Percentiles rank a stretch among this genome's conserved stretches.
These are phyloP conservation scores for Alligator sinensis DNA, from an alignment of 2,113 vertebrate genomes.

Conservation along the genomic window DNA sequence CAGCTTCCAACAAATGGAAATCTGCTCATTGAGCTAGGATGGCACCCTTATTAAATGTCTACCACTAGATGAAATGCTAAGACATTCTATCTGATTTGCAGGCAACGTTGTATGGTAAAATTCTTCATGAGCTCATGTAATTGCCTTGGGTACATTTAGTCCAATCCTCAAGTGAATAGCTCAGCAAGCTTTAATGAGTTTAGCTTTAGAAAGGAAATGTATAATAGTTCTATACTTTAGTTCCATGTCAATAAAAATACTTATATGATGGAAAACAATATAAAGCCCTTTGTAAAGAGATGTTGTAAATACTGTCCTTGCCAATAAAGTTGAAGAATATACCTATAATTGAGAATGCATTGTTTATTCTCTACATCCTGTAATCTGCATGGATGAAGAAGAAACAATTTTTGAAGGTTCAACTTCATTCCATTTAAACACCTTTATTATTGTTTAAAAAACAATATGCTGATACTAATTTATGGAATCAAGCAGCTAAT, in stretches of 20 bases:
- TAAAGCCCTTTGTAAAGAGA: not conserved
- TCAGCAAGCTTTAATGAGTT: not conserved
- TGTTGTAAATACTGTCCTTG: not conserved
- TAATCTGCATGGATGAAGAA: not conserved
- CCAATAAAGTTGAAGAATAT: not conserved
- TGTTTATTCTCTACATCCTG: not conserved
- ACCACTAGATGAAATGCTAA: not conserved
- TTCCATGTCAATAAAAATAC: not conserved
- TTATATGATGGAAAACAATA: not conserved
- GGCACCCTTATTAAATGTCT: not conserved
- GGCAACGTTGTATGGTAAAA: not conserved
- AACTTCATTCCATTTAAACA: not conserved
- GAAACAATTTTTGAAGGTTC: not conserved
- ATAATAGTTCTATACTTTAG: not conserved
- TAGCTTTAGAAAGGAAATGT: not conserved
- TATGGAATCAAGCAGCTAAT: conserved; percentile 12
- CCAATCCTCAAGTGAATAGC: not conserved
- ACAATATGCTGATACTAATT: conserved; percentile 19
- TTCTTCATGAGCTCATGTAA: not conserved
- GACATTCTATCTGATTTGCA: not conserved
- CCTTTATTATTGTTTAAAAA: conserved; percentile 6
- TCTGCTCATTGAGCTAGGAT: not conserved
- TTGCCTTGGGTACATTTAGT: not conserved
- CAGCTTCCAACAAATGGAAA: not conserved
- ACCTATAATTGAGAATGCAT: not conserved